phyloP scores from a whole-genome alignment of 2,797 vertebrate species.

The Crypturellus tataupa region DNA sequence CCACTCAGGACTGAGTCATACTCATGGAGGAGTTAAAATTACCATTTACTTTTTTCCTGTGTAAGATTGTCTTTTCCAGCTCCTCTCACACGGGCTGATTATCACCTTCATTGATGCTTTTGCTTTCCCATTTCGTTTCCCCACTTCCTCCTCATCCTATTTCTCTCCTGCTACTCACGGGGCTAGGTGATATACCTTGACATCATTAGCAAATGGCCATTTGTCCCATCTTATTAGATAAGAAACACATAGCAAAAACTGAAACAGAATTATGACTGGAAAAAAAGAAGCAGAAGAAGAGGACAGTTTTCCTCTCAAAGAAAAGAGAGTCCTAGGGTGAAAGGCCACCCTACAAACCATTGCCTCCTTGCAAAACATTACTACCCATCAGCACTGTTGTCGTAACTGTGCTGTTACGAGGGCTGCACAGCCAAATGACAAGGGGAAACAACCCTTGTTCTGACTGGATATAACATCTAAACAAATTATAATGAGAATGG shows the following conservation, averaged over 20 bases:
- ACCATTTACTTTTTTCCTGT: background rate
- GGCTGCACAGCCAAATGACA: background rate
- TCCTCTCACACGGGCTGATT: background rate
- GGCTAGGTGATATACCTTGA: background rate
- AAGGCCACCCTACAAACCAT: background rate
- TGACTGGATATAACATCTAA: background rate
- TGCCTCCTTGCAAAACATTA: background rate
- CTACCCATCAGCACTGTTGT: background rate
- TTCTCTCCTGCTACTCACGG: background rate
- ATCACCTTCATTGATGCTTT: background rate
- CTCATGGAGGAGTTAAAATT: conserved; percentile 3
- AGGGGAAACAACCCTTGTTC: background rate
- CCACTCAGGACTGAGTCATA: conserved; percentile 45
- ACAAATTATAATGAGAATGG: background rate
- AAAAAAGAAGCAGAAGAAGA: background rate
- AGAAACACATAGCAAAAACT: background rate
- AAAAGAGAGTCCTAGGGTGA: background rate
- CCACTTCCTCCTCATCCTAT: background rate
- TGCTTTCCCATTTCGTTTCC: background rate
- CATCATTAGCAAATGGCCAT: background rate
- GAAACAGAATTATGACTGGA: background rate
- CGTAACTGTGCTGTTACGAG: background rate
- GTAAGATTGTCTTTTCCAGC: background rate
- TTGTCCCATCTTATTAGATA: background rate
- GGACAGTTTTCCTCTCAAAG: background rate